A percentile compares a stretch with the other conserved stretches of the same genome.
These are phyloP conservation scores for Indicator maculatus DNA, from an alignment of 2,113 vertebrate species.

Conservation along the genomic window DNA sequence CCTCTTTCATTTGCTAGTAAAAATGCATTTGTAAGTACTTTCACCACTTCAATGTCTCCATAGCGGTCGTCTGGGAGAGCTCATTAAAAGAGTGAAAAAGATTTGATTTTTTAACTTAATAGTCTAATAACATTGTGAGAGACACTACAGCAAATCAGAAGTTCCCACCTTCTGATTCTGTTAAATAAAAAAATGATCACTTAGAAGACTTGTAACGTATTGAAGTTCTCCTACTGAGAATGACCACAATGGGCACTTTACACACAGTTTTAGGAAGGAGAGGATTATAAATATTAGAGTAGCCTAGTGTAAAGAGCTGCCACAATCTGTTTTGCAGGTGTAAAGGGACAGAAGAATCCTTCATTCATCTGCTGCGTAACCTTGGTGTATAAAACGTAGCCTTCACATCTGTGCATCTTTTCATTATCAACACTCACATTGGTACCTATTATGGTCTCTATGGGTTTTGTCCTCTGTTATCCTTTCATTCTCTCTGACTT, in stretches of 20 bases:
- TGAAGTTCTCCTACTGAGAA: background rate
- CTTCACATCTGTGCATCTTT: background rate
- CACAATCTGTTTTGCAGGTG: background rate
- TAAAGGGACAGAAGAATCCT: background rate
- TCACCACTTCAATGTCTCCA: background rate
- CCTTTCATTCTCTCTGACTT: slow-evolving; percentile 1
- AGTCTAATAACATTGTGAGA: background rate
- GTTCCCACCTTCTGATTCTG: background rate
- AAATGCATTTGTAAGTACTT: background rate
- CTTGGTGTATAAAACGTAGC: background rate
- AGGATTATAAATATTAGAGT: background rate
- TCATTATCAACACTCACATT: background rate
- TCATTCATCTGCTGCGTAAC: background rate
- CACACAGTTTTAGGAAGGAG: background rate
- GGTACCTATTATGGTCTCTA: background rate
- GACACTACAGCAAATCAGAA: background rate
- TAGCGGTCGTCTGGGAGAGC: background rate
- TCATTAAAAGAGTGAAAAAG: background rate
- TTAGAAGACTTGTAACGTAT: background rate
- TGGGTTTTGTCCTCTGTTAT: slow-evolving; percentile 1
- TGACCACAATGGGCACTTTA: background rate
- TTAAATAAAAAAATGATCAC: background rate
- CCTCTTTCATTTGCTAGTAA: background rate
- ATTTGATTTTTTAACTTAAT: background rate
- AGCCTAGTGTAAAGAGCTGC: background rate